These are phyloP conservation scores for Psophia crepitans DNA, from an alignment of 2,113 vertebrate genomes.

Conservation along the genomic window DNA sequence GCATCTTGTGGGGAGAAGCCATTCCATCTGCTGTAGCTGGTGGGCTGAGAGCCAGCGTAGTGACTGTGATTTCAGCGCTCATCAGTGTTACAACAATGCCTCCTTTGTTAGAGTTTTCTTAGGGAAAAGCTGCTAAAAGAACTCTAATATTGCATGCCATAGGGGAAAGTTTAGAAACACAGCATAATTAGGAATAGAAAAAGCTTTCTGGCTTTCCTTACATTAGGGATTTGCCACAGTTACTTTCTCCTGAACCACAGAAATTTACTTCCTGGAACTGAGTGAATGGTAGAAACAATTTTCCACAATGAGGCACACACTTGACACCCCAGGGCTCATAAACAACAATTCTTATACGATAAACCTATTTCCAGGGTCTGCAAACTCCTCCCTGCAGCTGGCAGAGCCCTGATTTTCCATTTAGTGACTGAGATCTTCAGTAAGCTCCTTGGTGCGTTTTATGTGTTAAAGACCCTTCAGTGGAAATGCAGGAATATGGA, in stretches of 20 bases:
- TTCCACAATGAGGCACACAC: neutral
- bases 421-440: neutral
- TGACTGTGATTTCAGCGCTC: neutral
- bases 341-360: neutral
- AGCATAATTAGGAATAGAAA: neutral
- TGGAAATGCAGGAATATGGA: neutral
- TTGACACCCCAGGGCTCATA: neutral
- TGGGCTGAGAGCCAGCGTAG: neutral
- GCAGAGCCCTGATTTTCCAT: neutral
- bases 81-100: neutral
- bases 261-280: neutral
- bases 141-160: neutral
- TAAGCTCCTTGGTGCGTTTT: neutral
- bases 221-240: neutral
- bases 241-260: conserved; percentile 8
- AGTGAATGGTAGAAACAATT: neutral
- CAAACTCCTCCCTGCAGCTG: neutral
- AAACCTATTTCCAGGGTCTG: neutral
- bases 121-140: neutral
- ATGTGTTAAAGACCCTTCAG: neutral
- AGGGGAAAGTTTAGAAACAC: neutral
- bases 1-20: neutral
- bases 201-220: neutral
- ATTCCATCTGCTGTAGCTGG: neutral
- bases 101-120: neutral